Evolutionary conservation across 1,140 invertebrate genomes (phyloP).

Genomic region (Sminthurinus signatus): DNA sequence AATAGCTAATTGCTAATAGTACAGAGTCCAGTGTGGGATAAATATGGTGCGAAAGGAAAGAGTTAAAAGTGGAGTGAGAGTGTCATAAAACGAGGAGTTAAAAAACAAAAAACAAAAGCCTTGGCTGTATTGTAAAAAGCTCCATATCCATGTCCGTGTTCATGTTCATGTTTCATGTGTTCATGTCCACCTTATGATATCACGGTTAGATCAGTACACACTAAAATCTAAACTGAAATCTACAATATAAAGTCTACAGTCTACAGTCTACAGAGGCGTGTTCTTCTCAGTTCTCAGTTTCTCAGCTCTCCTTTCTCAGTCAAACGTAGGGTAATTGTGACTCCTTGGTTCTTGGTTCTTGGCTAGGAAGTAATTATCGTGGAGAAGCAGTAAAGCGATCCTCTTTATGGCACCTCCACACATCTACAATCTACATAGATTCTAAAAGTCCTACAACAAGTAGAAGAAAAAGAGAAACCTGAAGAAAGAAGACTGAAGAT

Average conservation of each 20-base stretch:
- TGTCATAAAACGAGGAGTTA: constrained; percentile 40
- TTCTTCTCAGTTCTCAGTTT: no score
- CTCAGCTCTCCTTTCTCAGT: no score
- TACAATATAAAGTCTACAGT: not conserved
- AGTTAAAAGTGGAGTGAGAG: constrained; percentile 6
- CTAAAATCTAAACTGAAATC: no score
- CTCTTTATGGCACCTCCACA: constrained; percentile 41
- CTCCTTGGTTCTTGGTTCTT: no score
- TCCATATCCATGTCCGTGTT: no score
- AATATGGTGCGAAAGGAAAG: not conserved
- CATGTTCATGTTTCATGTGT: no score
- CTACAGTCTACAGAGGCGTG: constrained; percentile 15
- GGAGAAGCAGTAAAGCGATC: constrained; percentile 36
- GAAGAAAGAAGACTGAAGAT: constrained; percentile 13
- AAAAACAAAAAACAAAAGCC: constrained; percentile 39
- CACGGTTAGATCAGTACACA: constrained; percentile 24
- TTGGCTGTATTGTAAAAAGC: constrained; percentile 25
- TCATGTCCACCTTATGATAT: no score
- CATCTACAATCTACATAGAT: no score
- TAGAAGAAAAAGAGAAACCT: constrained; percentile 1
- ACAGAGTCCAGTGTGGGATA: no score
- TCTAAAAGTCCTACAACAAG: no score
- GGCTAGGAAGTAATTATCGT: constrained; percentile 37
- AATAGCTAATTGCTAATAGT: no score
- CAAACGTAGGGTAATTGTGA: constrained; percentile 33